Percentiles rank a stretch among this genome's conserved stretches.
phyloP scores from a whole-genome alignment of 2,797 vertebrate species.

The Pantherophis alleghaniensis region DNA sequence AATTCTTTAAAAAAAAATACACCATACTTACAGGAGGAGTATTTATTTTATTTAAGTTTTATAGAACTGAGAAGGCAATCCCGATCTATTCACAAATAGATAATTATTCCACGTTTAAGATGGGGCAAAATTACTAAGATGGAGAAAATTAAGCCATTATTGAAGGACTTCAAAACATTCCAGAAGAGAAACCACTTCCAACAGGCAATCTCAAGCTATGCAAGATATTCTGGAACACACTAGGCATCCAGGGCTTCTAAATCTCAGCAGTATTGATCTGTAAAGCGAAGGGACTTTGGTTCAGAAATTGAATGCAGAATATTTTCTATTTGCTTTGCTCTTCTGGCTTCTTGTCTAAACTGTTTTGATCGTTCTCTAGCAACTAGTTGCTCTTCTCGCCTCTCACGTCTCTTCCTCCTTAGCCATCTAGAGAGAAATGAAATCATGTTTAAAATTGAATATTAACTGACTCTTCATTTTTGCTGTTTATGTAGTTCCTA shows the following conservation, averaged over 20 bases:
- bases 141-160: slow-evolving; percentile 35
- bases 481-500: background rate
- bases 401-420: slow-evolving; percentile 84
- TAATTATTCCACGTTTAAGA: slow-evolving; percentile 48
- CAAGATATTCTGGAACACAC: slow-evolving; percentile 35
- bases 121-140: slow-evolving; percentile 33
- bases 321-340: slow-evolving; percentile 79
- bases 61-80: slow-evolving; percentile 44
- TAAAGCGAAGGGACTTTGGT: slow-evolving; percentile 79
- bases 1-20: slow-evolving; percentile 34
- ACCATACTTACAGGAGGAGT: slow-evolving; percentile 16
- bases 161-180: slow-evolving; percentile 50
- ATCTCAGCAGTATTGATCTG: slow-evolving; percentile 76
- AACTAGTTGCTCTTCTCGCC: slow-evolving; percentile 80
- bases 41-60: slow-evolving; percentile 26
- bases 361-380: slow-evolving; percentile 82
- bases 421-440: slow-evolving; percentile 82
- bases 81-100: slow-evolving; percentile 45
- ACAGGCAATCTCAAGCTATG: slow-evolving; percentile 41
- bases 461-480: background rate
- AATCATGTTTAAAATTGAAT: slow-evolving; percentile 9
- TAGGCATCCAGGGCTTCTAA: slow-evolving; percentile 57
- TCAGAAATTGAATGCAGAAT: slow-evolving; percentile 77
- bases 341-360: slow-evolving; percentile 83
- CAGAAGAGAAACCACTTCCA: slow-evolving; percentile 42